Conservation (phyloP, 2,797 vertebrate genomes). For the Micromesistius poutassou region DNA sequence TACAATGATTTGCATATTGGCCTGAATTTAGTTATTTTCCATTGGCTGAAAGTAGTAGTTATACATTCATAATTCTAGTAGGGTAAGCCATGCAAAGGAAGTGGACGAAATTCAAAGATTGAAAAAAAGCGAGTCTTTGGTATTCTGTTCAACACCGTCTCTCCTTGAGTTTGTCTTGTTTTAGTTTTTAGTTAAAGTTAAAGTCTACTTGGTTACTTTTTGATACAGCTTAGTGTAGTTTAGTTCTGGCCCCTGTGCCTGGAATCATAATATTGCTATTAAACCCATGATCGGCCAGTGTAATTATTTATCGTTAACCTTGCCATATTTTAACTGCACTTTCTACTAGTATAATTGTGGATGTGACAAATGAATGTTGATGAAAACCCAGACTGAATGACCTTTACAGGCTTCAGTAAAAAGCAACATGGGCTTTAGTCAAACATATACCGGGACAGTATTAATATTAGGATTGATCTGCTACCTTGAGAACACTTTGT, state of each 20-base stretch:
- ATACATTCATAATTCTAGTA: background rate
- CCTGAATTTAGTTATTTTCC: background rate
- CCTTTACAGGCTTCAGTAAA: conserved; percentile 1
- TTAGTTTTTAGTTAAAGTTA: background rate
- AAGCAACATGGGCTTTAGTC: background rate
- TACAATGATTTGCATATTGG: background rate
- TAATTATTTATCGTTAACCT: too few relatives aligned
- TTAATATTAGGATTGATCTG: conserved; percentile 16
- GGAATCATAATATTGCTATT: background rate
- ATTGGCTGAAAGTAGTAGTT: background rate
- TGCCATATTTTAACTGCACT: background rate
- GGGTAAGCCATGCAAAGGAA: too few relatives aligned
- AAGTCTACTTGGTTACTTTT: background rate
- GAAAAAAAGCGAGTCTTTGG: background rate
- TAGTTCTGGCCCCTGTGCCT: background rate
- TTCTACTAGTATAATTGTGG: too few relatives aligned
- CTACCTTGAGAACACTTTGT: background rate
- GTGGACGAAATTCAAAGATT: background rate
- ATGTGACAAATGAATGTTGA: background rate
- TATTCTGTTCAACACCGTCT: too few relatives aligned
- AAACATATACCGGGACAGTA: background rate
- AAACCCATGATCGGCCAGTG: background rate
- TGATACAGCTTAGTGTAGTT: background rate
- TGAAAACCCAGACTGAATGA: background rate
- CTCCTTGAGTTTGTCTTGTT: background rate